These are phyloP conservation scores for Drosophila kambysellisi DNA, from an alignment of 2,888 invertebrate genomes.

Conservation along the genomic window DNA sequence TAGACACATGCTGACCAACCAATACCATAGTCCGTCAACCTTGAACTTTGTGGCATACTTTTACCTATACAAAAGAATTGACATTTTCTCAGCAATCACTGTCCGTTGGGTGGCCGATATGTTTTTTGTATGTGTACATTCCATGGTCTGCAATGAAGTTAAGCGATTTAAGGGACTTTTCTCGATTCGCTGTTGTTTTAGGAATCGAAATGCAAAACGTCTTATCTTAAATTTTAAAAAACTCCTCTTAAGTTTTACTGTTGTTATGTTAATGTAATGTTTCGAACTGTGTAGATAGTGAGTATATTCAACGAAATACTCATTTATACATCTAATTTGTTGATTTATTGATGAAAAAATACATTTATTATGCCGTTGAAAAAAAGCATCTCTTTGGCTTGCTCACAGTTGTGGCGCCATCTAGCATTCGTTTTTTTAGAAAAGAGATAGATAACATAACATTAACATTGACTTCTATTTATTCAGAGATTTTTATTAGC, in stretches of 20 bases:
- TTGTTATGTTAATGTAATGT: not conserved
- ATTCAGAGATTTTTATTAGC: too few relatives aligned
- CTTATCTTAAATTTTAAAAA: not conserved
- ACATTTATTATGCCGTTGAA: not conserved
- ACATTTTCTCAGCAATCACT: not conserved
- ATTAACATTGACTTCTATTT: not conserved
- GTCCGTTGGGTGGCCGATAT: not conserved
- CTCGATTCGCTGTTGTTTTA: not conserved
- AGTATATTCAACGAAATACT: not conserved
- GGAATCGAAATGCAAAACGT: not conserved
- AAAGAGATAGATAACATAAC: not conserved
- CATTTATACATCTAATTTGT: not conserved
- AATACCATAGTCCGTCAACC: constrained; percentile 31
- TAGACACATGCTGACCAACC: constrained; percentile 40
- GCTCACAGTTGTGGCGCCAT: constrained; percentile 3
- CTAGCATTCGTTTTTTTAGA: constrained; percentile 8
- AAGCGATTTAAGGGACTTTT: not conserved
- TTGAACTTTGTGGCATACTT: constrained; percentile 36
- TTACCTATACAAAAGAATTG: not conserved
- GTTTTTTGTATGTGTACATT: not conserved
- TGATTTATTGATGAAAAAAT: not conserved
- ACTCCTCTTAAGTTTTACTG: not conserved
- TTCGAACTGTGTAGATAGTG: not conserved
- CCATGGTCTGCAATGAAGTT: not conserved
- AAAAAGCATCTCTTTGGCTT: not conserved